Conservation (phyloP, 2,797 vertebrate species). For the Staurois parvus region DNA sequence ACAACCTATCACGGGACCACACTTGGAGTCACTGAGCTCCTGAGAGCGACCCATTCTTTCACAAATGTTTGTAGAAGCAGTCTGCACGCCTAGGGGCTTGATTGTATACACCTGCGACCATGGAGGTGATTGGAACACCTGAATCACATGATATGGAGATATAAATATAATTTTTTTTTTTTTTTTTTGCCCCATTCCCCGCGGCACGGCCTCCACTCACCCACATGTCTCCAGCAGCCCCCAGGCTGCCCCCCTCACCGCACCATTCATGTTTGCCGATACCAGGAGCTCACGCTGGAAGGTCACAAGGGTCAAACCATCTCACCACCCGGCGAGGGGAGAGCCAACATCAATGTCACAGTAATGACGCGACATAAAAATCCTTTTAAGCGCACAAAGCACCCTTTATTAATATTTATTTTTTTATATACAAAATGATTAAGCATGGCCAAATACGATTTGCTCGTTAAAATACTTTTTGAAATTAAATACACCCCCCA, state of each 20-base stretch:
- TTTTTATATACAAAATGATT: background rate
- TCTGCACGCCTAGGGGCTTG: no score
- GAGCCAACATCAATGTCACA: background rate
- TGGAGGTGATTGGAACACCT: no score
- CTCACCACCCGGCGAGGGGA: background rate
- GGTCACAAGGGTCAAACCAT: slow-evolving; percentile 44
- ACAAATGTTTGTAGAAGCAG: no score
- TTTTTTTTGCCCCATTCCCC: no score
- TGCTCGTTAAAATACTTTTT: background rate
- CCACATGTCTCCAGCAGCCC: background rate
- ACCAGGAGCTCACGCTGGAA: background rate
- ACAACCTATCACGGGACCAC: no score
- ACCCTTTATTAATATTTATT: background rate
- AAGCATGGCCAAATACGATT: background rate
- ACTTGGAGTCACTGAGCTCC: no score
- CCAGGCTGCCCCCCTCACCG: background rate
- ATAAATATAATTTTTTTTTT: no score
- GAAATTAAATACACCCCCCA: no score
- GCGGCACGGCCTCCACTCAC: background rate
- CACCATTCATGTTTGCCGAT: slow-evolving; percentile 31
- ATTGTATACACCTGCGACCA: no score
- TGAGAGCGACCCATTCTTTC: no score
- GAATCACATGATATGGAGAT: no score
- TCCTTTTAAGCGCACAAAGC: background rate
- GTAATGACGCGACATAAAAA: no score